Evolutionary conservation across 1,140 invertebrate species (phyloP), one percentile per base, ranked within the genome.

Genomic region (Drosophila orena): DNA sequence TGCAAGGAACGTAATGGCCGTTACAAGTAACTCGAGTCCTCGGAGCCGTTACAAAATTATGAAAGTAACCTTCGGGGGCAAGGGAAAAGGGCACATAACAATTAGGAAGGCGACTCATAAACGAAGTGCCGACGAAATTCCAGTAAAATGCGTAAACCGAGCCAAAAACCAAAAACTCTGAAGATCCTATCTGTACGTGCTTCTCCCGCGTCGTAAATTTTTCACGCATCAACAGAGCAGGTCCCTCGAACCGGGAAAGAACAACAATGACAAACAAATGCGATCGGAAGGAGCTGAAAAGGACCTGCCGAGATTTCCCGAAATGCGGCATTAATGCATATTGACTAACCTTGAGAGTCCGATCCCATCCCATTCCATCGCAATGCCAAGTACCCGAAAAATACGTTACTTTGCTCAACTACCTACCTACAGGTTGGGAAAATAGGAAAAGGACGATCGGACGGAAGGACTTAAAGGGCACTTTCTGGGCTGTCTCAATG

Each of bases 201-300:
- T 64, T 72, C 79, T 65, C 61, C 77, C 71, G 75, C 66, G 71
- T 77, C 40, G 76, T 68, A 73, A 66, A 89, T 84, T 84, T 74
- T 89, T 77, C 73, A 89, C 73, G 85, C 72, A 80, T 54, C 84
- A 89, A 73, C 70, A 65, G 58, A 69, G 59, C 64, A 66, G 52
- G 72, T 65, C 66, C 79, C 62, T 76, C 27, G 68, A 40, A 71
- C 64, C 22, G 49, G 43, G 68, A 71, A 85, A 71, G 75, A 85
- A 80, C 77, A 83, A 88, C 84, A 89, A 89, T 89, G 83, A 83
- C 84, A 79, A 83, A 79, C 71, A 79, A 88, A 86, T 83, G 49
- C 72, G 52, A 66, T 61, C 40, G 59, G 76, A 66, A 79, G 54
- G 72, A 44, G 15, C 72, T 42, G 24, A 76, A 76, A 76, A 89